Conservation (phyloP, 2,113 vertebrate species). For the Ceyx melanurus region DNA sequence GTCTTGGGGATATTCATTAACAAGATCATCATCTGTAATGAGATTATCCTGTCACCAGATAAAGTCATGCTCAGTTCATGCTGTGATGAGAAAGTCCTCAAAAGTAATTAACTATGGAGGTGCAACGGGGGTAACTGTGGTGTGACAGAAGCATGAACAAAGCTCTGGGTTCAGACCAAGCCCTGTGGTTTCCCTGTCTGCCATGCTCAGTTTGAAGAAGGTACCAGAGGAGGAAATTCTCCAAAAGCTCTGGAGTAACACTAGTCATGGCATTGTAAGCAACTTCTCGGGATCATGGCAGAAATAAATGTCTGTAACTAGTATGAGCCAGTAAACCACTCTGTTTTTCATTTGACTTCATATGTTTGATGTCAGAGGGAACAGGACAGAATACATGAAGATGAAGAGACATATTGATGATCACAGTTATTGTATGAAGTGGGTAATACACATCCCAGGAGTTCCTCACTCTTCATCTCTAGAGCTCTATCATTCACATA, state of each 20-base stretch:
- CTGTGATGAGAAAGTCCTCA: constrained; percentile 66
- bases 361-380: neutral
- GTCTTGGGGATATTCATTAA: constrained; percentile 74
- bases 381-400: neutral
- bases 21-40: constrained; percentile 73
- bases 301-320: neutral
- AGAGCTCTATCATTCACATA: neutral
- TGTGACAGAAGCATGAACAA: neutral
- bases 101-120: constrained; percentile 68
- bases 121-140: neutral
- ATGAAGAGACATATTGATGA: neutral
- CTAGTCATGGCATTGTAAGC: neutral
- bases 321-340: neutral
- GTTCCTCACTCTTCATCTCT: neutral
- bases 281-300: neutral
- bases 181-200: neutral
- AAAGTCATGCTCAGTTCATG: constrained; percentile 49
- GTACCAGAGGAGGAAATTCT: neutral
- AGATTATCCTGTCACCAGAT: constrained; percentile 70
- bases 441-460: neutral
- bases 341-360: neutral
- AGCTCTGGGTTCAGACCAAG: neutral
- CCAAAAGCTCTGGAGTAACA: neutral
- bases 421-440: neutral
- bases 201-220: neutral